These are phyloP conservation scores for Euclidia mi DNA, from an alignment of 2,888 invertebrate genomes.

Conservation along the genomic window DNA sequence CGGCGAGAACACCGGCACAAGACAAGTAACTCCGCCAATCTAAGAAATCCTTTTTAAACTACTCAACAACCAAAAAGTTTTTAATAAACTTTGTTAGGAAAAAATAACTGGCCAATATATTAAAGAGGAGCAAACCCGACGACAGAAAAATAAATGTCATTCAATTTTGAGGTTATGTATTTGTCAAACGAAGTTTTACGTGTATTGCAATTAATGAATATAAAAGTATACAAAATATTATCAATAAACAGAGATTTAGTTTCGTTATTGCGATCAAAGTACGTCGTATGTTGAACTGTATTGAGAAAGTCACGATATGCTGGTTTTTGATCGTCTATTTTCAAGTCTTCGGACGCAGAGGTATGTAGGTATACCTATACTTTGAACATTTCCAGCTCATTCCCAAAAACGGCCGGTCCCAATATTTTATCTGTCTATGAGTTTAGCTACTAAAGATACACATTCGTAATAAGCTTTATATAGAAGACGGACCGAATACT, in stretches of 20 bases:
- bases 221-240: conserved; percentile 31
- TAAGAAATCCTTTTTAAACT: too few species aligned
- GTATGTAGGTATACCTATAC: conserved; percentile 47
- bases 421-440: too few species aligned
- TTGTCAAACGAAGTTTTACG: conserved; percentile 31
- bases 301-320: conserved; percentile 46
- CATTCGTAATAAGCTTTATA: too few species aligned
- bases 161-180: conserved; percentile 34
- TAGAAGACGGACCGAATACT: too few species aligned
- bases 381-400: too few species aligned
- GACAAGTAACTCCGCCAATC: too few species aligned
- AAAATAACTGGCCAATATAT: conserved; percentile 12
- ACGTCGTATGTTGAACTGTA: conserved; percentile 52
- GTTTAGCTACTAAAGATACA: too few species aligned
- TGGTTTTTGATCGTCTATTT: conserved; percentile 52
- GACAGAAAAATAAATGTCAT: not conserved
- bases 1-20: too few species aligned
- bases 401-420: too few species aligned
- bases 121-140: not conserved
- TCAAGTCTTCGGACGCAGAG: conserved; percentile 49
- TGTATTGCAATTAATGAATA: conserved; percentile 29
- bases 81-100: too few species aligned
- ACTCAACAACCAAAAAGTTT: too few species aligned
- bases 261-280: conserved; percentile 41
- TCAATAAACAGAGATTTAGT: conserved; percentile 45